phyloP scores from a whole-genome alignment of 1,140 invertebrate genomes.

The Hormaphis cornu region DNA sequence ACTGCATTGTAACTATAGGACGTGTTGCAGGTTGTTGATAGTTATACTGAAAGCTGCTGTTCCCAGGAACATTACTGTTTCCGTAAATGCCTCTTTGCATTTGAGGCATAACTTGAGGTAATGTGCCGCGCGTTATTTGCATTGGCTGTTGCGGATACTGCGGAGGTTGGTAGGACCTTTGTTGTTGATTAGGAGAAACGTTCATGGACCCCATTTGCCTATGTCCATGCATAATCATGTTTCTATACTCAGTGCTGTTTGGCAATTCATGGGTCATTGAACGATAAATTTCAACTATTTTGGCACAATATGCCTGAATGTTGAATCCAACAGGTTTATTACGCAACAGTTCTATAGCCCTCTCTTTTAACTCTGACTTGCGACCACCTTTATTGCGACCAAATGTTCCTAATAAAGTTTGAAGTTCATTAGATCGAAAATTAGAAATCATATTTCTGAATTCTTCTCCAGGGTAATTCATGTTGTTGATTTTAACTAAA shows the following conservation, averaged over 20 bases:
- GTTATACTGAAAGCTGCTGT: neutral
- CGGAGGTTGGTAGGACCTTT: neutral
- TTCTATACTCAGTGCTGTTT: neutral
- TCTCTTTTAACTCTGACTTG: slow-evolving; percentile 72
- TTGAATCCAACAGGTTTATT: slow-evolving; percentile 50
- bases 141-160: neutral
- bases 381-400: slow-evolving; percentile 75
- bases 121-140: neutral
- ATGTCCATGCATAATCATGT: neutral
- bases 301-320: neutral
- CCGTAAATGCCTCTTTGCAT: slow-evolving; percentile 1
- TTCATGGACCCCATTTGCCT: neutral
- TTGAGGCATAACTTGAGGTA: slow-evolving; percentile 2
- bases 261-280: neutral
- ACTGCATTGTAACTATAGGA: slow-evolving; percentile 36
- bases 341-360: slow-evolving; percentile 67
- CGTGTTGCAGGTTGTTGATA: neutral
- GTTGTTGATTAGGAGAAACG: neutral
- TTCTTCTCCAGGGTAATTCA: neutral
- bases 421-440: slow-evolving; percentile 75
- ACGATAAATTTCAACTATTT: slow-evolving; percentile 18
- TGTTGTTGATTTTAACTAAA: neutral
- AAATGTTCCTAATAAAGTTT: slow-evolving; percentile 73
- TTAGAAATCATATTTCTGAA: slow-evolving; percentile 58
- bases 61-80: neutral